phyloP scores from a whole-genome alignment of 2,113 vertebrate genomes.

The Scopus umbretta region DNA sequence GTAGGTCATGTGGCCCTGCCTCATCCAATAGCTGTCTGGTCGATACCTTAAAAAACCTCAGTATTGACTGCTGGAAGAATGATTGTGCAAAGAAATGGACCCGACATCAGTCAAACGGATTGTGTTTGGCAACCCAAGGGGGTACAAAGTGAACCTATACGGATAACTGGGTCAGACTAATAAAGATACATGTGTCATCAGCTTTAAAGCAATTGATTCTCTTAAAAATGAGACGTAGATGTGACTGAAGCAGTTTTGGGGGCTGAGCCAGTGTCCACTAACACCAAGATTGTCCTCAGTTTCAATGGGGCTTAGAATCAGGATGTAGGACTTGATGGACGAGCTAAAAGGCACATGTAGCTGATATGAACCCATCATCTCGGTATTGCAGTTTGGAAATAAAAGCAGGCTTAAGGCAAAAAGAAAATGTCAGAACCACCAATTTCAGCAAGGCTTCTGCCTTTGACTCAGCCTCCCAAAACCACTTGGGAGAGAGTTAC shows the following conservation, averaged over 20 bases:
- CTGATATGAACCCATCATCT: neutral
- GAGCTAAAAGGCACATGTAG: neutral
- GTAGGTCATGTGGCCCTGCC: conserved; percentile 32
- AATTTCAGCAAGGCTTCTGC: neutral
- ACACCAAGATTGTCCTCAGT: neutral
- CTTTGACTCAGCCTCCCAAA: neutral
- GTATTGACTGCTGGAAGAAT: conserved; percentile 48
- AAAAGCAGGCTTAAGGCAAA: neutral
- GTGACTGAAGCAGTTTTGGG: neutral
- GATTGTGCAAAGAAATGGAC: conserved; percentile 13
- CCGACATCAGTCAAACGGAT: neutral
- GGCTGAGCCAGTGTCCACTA: neutral
- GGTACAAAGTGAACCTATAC: neutral
- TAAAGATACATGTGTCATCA: conserved; percentile 19
- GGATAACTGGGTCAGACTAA: neutral
- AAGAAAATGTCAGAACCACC: neutral
- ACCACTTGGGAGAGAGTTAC: neutral
- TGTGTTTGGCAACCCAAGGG: conserved; percentile 29
- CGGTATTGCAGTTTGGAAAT: neutral
- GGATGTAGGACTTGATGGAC: neutral
- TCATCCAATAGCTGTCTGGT: conserved; percentile 51
- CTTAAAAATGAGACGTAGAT: conserved; percentile 4
- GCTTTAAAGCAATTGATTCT: conserved; percentile 23
- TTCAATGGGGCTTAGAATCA: neutral
- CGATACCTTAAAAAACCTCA: conserved; percentile 29